Evolutionary conservation across 2,888 invertebrate species (phyloP).

Genomic region (Aphidoletes aphidimyza): DNA sequence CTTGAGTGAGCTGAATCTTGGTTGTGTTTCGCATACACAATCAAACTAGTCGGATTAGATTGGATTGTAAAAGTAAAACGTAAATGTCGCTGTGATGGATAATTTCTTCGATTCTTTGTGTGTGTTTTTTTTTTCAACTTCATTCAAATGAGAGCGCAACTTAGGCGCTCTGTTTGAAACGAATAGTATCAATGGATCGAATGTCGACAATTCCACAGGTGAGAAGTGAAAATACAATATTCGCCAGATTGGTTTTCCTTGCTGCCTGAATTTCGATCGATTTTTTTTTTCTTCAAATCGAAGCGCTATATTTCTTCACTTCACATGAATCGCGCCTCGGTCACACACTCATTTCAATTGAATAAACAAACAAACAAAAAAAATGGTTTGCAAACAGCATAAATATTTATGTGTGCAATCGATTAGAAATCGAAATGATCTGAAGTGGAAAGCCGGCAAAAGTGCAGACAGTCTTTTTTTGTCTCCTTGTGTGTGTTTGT

Average conservation of each 20-base stretch:
- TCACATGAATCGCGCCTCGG: neutral
- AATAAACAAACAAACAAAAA: neutral
- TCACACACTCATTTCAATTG: neutral
- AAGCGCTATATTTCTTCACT: no score
- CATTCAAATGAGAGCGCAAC: neutral
- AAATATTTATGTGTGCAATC: neutral
- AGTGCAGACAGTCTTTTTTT: no score
- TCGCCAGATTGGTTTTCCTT: no score
- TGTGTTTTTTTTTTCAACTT: no score
- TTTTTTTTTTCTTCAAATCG: neutral
- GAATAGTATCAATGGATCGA: neutral
- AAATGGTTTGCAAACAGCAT: neutral
- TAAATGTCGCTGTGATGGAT: neutral
- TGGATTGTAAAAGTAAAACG: neutral
- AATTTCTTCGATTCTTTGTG: no score
- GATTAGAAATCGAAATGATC: conserved; percentile 36
- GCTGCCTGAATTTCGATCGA: neutral
- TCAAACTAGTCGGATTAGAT: no score
- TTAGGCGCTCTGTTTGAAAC: no score
- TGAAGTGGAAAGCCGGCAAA: neutral
- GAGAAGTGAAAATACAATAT: neutral
- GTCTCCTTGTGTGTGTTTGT: no score
- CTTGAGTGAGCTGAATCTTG: no score
- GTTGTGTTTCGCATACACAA: no score
- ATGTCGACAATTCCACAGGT: neutral